Conservation (phyloP, 2,888 invertebrate species). For the Anagyrus pseudococci region DNA sequence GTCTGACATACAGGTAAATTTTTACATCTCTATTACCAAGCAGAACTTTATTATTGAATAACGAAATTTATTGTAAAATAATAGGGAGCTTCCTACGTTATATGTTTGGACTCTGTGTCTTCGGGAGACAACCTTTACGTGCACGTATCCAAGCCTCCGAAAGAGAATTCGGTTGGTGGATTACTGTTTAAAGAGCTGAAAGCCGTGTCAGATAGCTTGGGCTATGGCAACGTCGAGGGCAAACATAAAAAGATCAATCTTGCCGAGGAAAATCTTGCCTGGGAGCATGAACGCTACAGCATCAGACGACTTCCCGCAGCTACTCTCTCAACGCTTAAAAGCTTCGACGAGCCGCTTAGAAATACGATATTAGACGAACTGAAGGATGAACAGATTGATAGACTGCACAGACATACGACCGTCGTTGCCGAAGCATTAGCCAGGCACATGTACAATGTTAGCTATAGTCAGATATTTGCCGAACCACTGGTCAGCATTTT, state of each 20-base stretch:
- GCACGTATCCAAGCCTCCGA: constrained; percentile 97
- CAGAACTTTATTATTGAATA: not conserved
- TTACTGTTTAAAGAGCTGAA: constrained; percentile 71
- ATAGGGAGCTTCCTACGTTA: constrained; percentile 86
- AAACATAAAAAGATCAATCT: constrained; percentile 97
- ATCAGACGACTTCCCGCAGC: constrained; percentile 90
- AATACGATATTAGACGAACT: constrained; percentile 71
- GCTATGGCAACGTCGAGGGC: constrained; percentile 67
- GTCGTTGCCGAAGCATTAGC: constrained; percentile 85
- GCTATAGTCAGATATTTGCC: constrained; percentile 71
- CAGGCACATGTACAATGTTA: constrained; percentile 78
- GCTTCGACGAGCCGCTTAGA: constrained; percentile 69
- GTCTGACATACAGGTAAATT: constrained; percentile 73
- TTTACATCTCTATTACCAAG: not conserved
- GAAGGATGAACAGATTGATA: constrained; percentile 66
- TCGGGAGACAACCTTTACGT: constrained; percentile 74
- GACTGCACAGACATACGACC: constrained; percentile 73
- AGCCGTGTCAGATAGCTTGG: constrained; percentile 64
- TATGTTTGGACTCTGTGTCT: constrained; percentile 87
- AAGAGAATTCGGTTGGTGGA: constrained; percentile 79
- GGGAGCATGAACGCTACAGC: constrained; percentile 98
- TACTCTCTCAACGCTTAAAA: constrained; percentile 83
- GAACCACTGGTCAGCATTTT: constrained; percentile 73
- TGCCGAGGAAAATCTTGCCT: constrained; percentile 88
- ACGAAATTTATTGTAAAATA: constrained; percentile 44